These are phyloP conservation scores for Pogonophryne albipinna DNA, from an alignment of 2,797 vertebrate species.

Conservation along the genomic window DNA sequence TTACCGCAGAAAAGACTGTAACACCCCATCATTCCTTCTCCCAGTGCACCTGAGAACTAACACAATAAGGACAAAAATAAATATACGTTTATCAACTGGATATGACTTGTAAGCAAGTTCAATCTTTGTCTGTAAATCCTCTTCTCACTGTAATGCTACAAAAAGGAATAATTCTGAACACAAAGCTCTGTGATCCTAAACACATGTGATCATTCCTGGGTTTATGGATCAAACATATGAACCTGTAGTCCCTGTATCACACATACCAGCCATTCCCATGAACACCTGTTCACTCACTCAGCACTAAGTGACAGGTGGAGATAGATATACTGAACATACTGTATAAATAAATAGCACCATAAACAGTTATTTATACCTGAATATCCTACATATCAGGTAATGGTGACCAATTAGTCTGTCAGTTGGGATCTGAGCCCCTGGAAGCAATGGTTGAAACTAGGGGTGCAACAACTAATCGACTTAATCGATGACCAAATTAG, in stretches of 20 bases:
- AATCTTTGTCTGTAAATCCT: not conserved
- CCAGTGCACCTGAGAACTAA: slow-evolving; percentile 91
- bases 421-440: not conserved
- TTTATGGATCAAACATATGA: slow-evolving; percentile 12
- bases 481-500: no score
- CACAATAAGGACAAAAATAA: slow-evolving; percentile 4
- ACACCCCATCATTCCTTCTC: slow-evolving; percentile 86
- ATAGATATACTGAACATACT: not conserved
- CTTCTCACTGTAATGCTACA: not conserved
- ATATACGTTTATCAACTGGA: not conserved
- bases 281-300: slow-evolving; percentile 15
- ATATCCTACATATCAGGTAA: not conserved
- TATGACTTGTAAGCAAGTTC: not conserved
- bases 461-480: no score
- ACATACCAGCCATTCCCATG: slow-evolving; percentile 55
- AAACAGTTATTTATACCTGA: no score
- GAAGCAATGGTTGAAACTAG: not conserved
- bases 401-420: not conserved
- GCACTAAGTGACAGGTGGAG: slow-evolving; percentile 1
- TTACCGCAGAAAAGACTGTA: slow-evolving; percentile 91
- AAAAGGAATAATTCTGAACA: not conserved
- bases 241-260: slow-evolving; percentile 12
- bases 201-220: slow-evolving; percentile 5
- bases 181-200: not conserved
- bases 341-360: not conserved